Conservation (phyloP, 2,888 invertebrate genomes). For the Drosophila koepferae region DNA sequence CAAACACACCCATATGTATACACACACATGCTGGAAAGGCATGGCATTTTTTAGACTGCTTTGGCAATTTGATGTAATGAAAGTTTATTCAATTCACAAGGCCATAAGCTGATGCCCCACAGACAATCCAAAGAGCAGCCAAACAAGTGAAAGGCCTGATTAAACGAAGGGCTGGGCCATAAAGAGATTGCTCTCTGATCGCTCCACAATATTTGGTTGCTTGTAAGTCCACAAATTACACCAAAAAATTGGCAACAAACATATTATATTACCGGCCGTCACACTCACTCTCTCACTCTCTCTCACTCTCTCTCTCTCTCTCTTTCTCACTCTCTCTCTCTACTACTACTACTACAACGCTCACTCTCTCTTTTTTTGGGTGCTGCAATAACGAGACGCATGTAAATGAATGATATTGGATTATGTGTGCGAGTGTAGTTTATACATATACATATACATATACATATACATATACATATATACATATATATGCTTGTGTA, state of each 20-base stretch:
- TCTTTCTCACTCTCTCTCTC: not conserved
- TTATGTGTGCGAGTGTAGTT: slow-evolving; percentile 25
- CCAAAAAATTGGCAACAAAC: slow-evolving; percentile 39
- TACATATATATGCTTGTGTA: not conserved
- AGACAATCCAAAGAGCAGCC: slow-evolving; percentile 36
- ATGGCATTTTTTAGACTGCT: slow-evolving; percentile 43
- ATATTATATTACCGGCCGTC: slow-evolving; percentile 1
- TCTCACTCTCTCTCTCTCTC: not conserved
- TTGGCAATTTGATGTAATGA: slow-evolving; percentile 45
- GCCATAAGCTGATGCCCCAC: slow-evolving; percentile 57
- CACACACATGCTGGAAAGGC: slow-evolving; percentile 5
- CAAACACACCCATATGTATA: not conserved
- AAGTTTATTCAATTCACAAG: slow-evolving; percentile 62
- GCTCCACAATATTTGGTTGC: slow-evolving; percentile 21
- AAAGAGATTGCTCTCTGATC: slow-evolving; percentile 19
- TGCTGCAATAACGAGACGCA: slow-evolving; percentile 42
- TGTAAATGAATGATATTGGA: slow-evolving; percentile 49
- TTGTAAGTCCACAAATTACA: slow-evolving; percentile 60
- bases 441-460: not conserved
- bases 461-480: not conserved
- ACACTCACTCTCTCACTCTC: too few species aligned
- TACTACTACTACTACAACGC: not conserved
- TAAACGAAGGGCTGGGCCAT: not conserved
- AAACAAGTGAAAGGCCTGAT: slow-evolving; percentile 24
- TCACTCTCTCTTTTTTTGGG: not conserved